phyloP scores from a whole-genome alignment of 92 coral and sea anemone genomes.

The Bergia sp. region DNA sequence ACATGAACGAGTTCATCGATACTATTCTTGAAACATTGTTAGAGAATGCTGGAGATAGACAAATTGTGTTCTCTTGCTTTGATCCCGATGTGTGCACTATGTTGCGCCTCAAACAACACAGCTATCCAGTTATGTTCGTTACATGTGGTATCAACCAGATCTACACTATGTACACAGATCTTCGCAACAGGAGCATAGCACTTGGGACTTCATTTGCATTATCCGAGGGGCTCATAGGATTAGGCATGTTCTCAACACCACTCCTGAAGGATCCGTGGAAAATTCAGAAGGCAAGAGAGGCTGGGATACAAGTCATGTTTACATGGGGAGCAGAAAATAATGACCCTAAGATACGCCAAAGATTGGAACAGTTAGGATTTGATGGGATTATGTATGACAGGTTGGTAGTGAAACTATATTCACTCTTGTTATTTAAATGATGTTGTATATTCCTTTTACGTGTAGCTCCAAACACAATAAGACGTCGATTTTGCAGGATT shows the following conservation, averaged over 20 bases:
- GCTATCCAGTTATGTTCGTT: conserved; percentile 53
- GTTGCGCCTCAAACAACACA: conserved; percentile 56
- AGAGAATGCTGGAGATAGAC: conserved; percentile 60
- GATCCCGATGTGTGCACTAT: conserved; percentile 65
- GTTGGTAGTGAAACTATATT: conserved; percentile 30
- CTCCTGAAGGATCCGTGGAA: conserved; percentile 47
- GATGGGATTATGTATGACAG: conserved; percentile 52
- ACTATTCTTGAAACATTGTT: conserved; percentile 54
- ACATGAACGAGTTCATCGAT: conserved; percentile 56
- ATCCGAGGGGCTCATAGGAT: conserved; percentile 54
- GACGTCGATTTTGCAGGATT: too few relatives aligned
- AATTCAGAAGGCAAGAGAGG: conserved; percentile 46
- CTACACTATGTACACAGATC: conserved; percentile 49
- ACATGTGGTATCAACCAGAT: conserved; percentile 40
- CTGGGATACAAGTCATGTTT: conserved; percentile 41
- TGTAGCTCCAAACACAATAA: neutral
- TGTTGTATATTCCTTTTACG: neutral
- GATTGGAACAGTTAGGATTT: conserved; percentile 50
- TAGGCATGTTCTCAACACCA: conserved; percentile 50
- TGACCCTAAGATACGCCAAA: conserved; percentile 41
- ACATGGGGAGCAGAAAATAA: conserved; percentile 56
- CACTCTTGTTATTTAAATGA: neutral
- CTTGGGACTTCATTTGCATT: conserved; percentile 52
- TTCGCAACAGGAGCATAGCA: conserved; percentile 54
- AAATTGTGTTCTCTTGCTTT: conserved; percentile 50